Evolutionary conservation across 2,797 vertebrate species (phyloP).

Genomic region (Sparus aurata): DNA sequence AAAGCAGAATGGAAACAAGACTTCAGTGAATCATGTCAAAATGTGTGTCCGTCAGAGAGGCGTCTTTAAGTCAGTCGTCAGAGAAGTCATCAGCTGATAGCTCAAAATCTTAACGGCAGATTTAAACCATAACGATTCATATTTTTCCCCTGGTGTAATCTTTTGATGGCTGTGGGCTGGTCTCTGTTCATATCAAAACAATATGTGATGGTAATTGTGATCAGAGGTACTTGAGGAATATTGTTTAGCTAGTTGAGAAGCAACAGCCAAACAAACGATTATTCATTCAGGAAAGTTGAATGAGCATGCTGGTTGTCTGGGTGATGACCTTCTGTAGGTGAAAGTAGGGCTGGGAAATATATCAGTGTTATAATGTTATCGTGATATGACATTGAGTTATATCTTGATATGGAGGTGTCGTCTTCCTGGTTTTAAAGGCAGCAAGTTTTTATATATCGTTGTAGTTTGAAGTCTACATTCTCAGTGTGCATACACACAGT

Average conservation of each 20-base stretch:
- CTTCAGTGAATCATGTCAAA: neutral
- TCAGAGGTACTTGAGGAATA: neutral
- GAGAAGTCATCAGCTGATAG: neutral
- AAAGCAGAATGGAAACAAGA: constrained; percentile 2
- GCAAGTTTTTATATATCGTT: too few relatives aligned
- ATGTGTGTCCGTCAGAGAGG: neutral
- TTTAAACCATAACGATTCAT: neutral
- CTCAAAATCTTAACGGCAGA: neutral
- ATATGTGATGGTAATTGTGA: neutral
- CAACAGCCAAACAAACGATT: neutral
- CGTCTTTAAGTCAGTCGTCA: neutral
- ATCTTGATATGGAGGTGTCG: too few relatives aligned
- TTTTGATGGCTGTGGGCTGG: neutral
- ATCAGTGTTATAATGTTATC: too few relatives aligned
- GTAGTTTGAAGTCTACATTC: neutral
- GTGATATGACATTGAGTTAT: too few relatives aligned
- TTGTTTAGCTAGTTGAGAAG: neutral
- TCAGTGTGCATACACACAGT: neutral
- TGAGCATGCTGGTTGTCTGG: neutral
- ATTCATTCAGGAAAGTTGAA: neutral
- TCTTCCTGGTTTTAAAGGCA: too few relatives aligned
- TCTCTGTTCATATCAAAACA: neutral
- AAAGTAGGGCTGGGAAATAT: too few relatives aligned
- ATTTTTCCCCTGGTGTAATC: neutral
- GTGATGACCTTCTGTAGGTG: neutral